Evolutionary conservation across 2,113 vertebrate genomes (phyloP).

Genomic region (Tupaia chinensis): DNA sequence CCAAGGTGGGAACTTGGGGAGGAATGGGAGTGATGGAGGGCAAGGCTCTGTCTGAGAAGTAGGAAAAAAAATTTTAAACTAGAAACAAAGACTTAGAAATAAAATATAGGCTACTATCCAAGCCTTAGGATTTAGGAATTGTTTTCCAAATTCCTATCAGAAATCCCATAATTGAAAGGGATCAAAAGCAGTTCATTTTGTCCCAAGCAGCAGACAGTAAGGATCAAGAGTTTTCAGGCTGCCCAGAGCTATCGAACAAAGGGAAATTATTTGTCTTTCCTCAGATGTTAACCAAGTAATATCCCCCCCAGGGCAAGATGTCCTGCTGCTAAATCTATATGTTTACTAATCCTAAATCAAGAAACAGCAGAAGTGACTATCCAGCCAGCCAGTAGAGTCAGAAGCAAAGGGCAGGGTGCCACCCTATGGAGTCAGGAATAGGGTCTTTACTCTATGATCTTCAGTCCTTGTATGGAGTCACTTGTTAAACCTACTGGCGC

Average conservation of each 20-base stretch:
- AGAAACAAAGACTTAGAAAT: not conserved
- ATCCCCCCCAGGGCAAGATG: not conserved
- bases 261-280: slow-evolving; percentile 32
- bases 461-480: not conserved
- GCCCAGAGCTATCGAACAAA: slow-evolving; percentile 57
- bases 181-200: slow-evolving; percentile 68
- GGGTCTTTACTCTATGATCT: not conserved
- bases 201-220: slow-evolving; percentile 52
- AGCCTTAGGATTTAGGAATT: slow-evolving; percentile 44
- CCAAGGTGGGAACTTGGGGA: not conserved
- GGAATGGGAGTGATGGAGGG: not conserved
- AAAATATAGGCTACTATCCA: slow-evolving; percentile 38
- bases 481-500: too few species aligned
- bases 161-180: slow-evolving; percentile 68
- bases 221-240: slow-evolving; percentile 60
- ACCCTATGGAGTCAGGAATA: not conserved
- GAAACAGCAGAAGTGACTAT: not conserved
- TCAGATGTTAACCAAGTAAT: not conserved
- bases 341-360: not conserved
- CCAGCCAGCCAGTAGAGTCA: not conserved
- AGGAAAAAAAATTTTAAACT: not conserved
- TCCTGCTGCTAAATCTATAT: not conserved
- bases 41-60: not conserved
- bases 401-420: not conserved
- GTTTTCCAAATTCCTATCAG: slow-evolving; percentile 77